Base-by-base conservation (phyloP, 2,888 invertebrate genomes). In the Plusia festucae region DNA sequence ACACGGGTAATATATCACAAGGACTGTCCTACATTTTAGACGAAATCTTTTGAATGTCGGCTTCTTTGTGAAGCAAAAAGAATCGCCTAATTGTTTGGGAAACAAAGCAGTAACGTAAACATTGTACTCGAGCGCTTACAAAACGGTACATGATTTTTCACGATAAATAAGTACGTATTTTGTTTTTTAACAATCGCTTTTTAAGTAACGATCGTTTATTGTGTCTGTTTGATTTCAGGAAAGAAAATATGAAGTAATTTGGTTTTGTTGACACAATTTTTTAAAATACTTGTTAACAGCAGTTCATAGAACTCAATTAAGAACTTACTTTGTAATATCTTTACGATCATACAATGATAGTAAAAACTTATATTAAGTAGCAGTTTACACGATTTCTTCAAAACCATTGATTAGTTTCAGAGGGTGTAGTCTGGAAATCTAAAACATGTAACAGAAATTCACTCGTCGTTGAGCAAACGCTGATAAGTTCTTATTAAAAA, bases 21-120 rank as follows among this genome's bases (percentile, higher is more conserved):
- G 57, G 58, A 65, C 57, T 54, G 24, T 55, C 46, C 54, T 32
- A 52, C 44, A 53, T 76, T 76, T 66, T 51, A 63, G 44, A 24
- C 24, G 9, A 68, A 76, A 60, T 72, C 76, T 66, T 69, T 76
- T 49, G 62, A 69, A 64, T 57, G 52, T 61, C 32, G 24, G 18
- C 20, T 77, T 68, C 64, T 66, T 79, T 76, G 68, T 76, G 55
- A 13, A 68, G 22, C 20, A 63, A 46, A 79, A 71, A 72, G 61
- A 76, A 76, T 76, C 40, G 57, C 59, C 53, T 76, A 72, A 79
- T 76, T 76, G 73, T 76, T 76, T 53, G 46, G 49, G 11, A 16
- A 68, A 74, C 66, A 81, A 81, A 72, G 72, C 67, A 32, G 18
- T 30, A 63, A 65, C 59, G 51, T 60, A 65, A 74, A 80, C 63